Evolutionary conservation across 2,113 vertebrate genomes (phyloP).

Genomic region (Cephalopholis sonnerati): DNA sequence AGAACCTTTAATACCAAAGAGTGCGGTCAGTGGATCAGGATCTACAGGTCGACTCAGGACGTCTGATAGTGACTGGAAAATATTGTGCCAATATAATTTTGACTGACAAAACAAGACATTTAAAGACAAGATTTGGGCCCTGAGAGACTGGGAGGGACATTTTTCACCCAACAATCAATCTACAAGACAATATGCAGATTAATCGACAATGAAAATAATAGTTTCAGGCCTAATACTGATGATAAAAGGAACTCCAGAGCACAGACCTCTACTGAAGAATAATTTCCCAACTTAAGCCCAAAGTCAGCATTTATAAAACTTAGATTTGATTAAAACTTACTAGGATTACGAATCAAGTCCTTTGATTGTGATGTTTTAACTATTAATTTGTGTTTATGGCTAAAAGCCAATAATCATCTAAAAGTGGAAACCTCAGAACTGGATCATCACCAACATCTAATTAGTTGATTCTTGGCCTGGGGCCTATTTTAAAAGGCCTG

Average conservation of each 20-base stretch:
- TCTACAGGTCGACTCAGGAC: too few species aligned
- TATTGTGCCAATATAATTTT: too few species aligned
- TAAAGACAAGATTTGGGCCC: too few species aligned
- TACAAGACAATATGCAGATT: too few species aligned
- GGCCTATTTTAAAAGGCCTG: background rate
- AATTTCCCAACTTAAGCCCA: background rate
- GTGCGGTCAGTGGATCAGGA: too few species aligned
- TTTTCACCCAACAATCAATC: too few species aligned
- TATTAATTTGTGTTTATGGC: background rate
- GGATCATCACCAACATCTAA: constrained; percentile 24
- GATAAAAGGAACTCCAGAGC: background rate
- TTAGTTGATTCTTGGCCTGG: background rate
- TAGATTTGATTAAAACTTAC: background rate
- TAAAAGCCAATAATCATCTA: background rate
- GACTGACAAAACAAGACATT: too few species aligned
- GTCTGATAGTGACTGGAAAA: too few species aligned
- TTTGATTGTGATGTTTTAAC: constrained; percentile 5
- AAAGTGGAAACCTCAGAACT: constrained; percentile 12
- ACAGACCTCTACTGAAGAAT: constrained; percentile 9
- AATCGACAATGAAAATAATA: too few species aligned
- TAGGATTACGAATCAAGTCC: background rate
- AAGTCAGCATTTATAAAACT: constrained; percentile 1
- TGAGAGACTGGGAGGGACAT: too few species aligned
- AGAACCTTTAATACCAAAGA: too few species aligned
- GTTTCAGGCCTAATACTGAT: too few species aligned